Evolutionary conservation across 2,797 vertebrate species (phyloP).

Genomic region (Phalloptychus januarius): DNA sequence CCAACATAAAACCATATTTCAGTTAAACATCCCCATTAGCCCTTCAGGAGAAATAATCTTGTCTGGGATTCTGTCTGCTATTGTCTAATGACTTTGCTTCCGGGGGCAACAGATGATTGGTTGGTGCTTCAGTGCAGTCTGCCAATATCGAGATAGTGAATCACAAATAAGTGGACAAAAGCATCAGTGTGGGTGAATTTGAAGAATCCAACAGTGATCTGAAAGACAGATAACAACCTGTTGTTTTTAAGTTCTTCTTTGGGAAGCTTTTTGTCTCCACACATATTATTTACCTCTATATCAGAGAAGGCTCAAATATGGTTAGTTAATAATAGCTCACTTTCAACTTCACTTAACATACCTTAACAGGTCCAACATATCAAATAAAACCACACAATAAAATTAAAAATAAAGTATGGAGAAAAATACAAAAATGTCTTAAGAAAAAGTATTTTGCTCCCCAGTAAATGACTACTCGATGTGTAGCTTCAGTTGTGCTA

Average conservation of each 20-base stretch:
- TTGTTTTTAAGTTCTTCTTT: background rate
- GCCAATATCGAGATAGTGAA: background rate
- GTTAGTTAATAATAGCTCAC: background rate
- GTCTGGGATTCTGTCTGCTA: background rate
- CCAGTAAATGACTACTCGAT: background rate
- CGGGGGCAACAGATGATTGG: background rate
- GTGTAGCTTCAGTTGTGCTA: background rate
- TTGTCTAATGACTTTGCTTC: slow-evolving; percentile 5
- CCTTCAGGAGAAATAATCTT: background rate
- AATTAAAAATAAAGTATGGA: background rate
- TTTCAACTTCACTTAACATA: background rate
- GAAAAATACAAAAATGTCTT: background rate
- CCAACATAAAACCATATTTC: background rate
- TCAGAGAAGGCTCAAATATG: background rate
- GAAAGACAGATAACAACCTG: background rate
- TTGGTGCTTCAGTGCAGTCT: background rate
- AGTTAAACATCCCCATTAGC: background rate
- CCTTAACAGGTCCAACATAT: background rate
- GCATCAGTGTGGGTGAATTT: background rate
- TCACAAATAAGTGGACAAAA: background rate
- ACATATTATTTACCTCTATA: background rate
- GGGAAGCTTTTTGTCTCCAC: background rate
- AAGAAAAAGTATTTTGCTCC: background rate
- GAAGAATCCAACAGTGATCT: background rate
- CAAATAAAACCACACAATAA: background rate